Base-by-base conservation (phyloP, 2,797 vertebrate genomes). In the Falco concolor region DNA sequence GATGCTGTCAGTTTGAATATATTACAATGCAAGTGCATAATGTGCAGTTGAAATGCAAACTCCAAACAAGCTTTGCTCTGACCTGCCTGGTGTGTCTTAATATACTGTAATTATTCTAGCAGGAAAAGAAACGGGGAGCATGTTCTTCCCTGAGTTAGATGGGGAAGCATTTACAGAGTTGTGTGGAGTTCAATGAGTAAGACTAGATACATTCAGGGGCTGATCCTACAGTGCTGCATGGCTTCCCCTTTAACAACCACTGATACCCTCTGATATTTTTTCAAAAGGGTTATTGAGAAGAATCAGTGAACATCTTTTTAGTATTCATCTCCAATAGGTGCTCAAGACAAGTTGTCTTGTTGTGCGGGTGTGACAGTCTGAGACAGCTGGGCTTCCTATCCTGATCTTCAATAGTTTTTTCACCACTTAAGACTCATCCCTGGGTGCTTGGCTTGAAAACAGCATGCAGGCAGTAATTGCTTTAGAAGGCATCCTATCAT, bases 61-160 rank as follows among this genome's bases (percentile, higher is more conserved):
- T 90, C 53, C 45, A 91, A 90, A 78, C 84, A 85, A 87, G 59
- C 42, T 94, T 95, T 97, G 95, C 87, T 96, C 80, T 85, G 88
- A 96, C 92, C 93, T 96, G 97, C 86, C 95, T 93, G 49, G 32
- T 95, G 84, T 96, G n/a, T 93, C 84, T 97, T 30, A 72, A 68
- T 92, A 32, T 21, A 63, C 67, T 87, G 67, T 61, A 94, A 92
- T 96, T 96, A 95, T 70, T 76, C 34, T 45, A 81, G 56, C 18
- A 78, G 61, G 60, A 67, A 83, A 74, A 87, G 42, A 67, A 72
- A 13, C 7, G 76, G 32, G 22, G 63, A 90, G 16, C 20, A 11
- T 30, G 25, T 92, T 94, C 68, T 69, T 89, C 59, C 73, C 23
- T 73, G 47, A 44, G 19, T 60, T 80, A 65, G 16, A 83, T 93